Conservation (phyloP, 2,113 vertebrate species). For the Ciconia boyciana region DNA sequence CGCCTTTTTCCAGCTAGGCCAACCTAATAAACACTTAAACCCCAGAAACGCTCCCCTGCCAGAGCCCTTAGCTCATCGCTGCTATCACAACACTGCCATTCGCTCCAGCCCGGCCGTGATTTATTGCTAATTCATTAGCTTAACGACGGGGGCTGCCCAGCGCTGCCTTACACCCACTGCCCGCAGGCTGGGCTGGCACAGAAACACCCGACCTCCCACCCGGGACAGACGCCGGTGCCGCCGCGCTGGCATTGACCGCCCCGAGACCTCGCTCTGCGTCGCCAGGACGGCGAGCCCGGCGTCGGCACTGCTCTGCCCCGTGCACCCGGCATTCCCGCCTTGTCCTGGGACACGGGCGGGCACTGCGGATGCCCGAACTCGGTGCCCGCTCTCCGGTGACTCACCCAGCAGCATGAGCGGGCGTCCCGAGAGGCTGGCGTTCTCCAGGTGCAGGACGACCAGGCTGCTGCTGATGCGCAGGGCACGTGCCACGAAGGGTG, state of each 20-base stretch:
- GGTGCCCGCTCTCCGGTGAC: background rate
- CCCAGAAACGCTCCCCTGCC: background rate
- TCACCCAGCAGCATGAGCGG: slow-evolving; percentile 93
- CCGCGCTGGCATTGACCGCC: background rate
- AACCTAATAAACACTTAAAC: background rate
- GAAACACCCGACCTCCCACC: background rate
- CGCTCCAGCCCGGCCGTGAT: background rate
- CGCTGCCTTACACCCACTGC: no score
- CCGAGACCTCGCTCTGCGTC: fast-evolving
- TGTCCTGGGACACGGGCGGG: background rate
- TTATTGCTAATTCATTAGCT: background rate
- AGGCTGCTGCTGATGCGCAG: slow-evolving; percentile 93
- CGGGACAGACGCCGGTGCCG: no score
- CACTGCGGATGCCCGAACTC: background rate
- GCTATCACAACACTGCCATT: background rate
- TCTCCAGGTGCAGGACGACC: slow-evolving; percentile 90
- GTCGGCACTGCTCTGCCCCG: fast-evolving
- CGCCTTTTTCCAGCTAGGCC: no score
- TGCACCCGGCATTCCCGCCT: background rate
- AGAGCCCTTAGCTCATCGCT: background rate
- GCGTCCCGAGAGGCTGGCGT: slow-evolving; percentile 83
- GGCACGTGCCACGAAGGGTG: slow-evolving; percentile 91
- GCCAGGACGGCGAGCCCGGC: background rate
- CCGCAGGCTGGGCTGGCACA: background rate
- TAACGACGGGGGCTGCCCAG: background rate